phyloP scores from a whole-genome alignment of 2,888 invertebrate species.

The Mimachlamys varia region DNA sequence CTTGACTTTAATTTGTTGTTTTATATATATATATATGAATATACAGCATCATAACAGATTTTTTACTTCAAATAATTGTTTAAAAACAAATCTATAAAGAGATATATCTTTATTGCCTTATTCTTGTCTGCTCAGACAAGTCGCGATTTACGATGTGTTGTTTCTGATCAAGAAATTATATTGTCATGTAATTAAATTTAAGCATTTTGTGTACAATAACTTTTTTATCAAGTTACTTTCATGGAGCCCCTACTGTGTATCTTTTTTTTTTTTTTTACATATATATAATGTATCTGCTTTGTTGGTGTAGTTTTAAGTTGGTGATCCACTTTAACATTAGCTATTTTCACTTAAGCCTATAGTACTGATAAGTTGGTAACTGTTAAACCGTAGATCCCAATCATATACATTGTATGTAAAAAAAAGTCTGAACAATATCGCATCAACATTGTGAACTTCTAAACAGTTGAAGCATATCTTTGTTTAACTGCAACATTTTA shows the following conservation, averaged over 20 bases:
- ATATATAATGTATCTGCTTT: background rate
- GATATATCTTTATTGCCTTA: constrained; percentile 31
- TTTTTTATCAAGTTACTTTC: background rate
- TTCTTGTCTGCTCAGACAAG: background rate
- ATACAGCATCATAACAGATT: background rate
- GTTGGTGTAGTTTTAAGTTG: constrained; percentile 1
- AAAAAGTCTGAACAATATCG: no score
- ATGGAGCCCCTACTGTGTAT: background rate
- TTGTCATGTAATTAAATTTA: background rate
- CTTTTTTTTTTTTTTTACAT: no score
- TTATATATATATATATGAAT: constrained; percentile 5
- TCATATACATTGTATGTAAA: no score
- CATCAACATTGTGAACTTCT: background rate
- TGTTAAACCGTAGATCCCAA: no score
- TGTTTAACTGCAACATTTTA: background rate
- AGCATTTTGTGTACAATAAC: background rate
- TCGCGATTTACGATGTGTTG: background rate
- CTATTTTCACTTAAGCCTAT: background rate
- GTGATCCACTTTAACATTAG: background rate
- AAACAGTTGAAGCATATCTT: background rate
- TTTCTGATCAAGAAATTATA: background rate
- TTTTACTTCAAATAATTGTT: constrained; percentile 5
- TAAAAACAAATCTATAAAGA: background rate
- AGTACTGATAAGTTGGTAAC: no score
- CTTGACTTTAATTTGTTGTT: background rate